Evolutionary conservation across 2,888 invertebrate genomes (phyloP).

Genomic region (Thyatira batis): DNA sequence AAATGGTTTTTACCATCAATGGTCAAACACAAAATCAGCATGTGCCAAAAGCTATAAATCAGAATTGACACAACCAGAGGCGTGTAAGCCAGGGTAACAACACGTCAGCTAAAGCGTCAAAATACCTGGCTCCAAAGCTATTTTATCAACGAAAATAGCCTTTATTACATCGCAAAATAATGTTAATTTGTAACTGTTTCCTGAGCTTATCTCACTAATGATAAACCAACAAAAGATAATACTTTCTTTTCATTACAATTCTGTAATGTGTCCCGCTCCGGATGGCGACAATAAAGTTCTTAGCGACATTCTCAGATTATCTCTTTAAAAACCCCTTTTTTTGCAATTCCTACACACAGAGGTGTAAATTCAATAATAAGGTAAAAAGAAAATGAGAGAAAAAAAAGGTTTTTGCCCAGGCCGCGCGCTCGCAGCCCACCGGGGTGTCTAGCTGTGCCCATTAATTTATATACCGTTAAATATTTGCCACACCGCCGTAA

Average conservation of each 20-base stretch:
- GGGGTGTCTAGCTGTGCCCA: conserved; percentile 39
- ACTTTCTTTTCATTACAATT: neutral
- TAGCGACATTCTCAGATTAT: conserved; percentile 38
- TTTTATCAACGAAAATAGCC: too few species aligned
- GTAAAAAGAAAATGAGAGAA: conserved; percentile 42
- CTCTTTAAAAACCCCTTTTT: conserved; percentile 38
- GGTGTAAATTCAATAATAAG: conserved; percentile 72
- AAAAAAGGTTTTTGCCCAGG: conserved; percentile 38
- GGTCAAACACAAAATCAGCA: too few species aligned
- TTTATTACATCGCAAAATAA: neutral
- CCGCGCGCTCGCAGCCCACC: conserved; percentile 43
- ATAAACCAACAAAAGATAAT: neutral
- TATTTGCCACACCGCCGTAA: conserved; percentile 52
- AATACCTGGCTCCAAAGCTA: too few species aligned
- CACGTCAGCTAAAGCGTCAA: too few species aligned
- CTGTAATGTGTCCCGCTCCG: conserved; percentile 3
- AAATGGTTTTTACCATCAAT: too few species aligned
- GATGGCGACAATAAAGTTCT: conserved; percentile 28
- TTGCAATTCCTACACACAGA: conserved; percentile 43
- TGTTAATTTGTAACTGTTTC: neutral
- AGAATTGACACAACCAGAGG: too few species aligned
- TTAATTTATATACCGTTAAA: conserved; percentile 65
- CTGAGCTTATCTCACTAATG: neutral
- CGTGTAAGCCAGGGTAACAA: too few species aligned
- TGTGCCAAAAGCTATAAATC: too few species aligned